Evolutionary conservation across 2,113 vertebrate species (phyloP).

Genomic region (Meriones unguiculatus): DNA sequence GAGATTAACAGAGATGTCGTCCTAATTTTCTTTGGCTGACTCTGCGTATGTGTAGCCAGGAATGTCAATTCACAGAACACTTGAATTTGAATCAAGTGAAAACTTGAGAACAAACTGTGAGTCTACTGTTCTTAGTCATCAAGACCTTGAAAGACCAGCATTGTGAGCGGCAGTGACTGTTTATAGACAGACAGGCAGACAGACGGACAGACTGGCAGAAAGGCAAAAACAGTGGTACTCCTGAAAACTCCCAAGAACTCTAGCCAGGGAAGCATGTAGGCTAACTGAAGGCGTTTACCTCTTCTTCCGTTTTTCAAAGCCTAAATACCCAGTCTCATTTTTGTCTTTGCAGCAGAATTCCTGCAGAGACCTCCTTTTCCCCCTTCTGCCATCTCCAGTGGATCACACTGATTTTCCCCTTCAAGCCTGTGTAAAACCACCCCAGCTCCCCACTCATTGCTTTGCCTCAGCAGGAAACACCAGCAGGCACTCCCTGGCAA

Average conservation of each 20-base stretch:
- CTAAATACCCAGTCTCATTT: neutral
- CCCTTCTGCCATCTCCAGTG: neutral
- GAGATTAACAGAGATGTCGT: constrained; percentile 51
- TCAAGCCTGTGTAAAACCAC: neutral
- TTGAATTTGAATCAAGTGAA: constrained; percentile 21
- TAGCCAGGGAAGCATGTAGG: neutral
- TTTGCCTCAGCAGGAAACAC: neutral
- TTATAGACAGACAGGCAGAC: neutral
- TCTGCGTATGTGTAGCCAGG: constrained; percentile 15
- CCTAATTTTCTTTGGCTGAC: constrained; percentile 57
- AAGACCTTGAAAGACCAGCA: neutral
- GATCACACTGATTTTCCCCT: too few relatives aligned
- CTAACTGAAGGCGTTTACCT: neutral
- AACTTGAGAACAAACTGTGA: constrained; percentile 19
- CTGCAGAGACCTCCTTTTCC: neutral
- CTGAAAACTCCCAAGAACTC: neutral
- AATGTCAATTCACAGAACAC: constrained; percentile 41
- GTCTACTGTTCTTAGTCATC: constrained; percentile 18
- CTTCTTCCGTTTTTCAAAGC: neutral
- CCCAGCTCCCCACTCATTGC: too few relatives aligned
- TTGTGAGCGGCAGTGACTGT: neutral
- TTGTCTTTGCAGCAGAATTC: neutral
- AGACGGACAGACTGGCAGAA: neutral
- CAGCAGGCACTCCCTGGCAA: neutral
- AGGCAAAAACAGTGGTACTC: neutral